Percentiles rank a stretch among this genome's conserved stretches.
phyloP scores from a whole-genome alignment of 2,797 vertebrate genomes.

The Melanotaenia pygmaea region DNA sequence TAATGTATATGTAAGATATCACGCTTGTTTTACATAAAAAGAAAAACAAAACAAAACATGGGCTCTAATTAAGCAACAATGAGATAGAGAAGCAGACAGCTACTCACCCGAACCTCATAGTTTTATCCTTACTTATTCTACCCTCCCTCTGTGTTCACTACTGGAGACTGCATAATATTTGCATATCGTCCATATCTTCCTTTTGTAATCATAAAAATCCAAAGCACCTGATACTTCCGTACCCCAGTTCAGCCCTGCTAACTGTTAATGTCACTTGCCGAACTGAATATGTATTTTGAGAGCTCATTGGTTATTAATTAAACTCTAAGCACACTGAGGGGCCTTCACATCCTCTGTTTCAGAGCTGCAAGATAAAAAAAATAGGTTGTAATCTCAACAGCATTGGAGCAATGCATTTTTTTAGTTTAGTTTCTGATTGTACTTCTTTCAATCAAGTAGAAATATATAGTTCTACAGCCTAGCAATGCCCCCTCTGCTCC shows the following conservation, averaged over 20 bases:
- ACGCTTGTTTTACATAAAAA: constrained; percentile 29
- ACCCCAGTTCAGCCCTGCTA: constrained; percentile 16
- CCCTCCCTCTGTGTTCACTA: background rate
- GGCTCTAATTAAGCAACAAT: constrained; percentile 37
- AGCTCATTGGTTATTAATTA: constrained; percentile 54
- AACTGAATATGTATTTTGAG: constrained; percentile 29
- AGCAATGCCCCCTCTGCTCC: constrained; percentile 29
- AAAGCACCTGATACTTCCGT: constrained; percentile 29
- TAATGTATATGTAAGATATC: background rate
- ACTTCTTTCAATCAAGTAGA: constrained; percentile 26
- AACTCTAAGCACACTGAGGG: constrained; percentile 71
- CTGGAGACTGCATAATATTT: background rate
- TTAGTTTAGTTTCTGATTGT: constrained; percentile 35
- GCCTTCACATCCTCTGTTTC: constrained; percentile 9
- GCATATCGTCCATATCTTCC: background rate
- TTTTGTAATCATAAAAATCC: background rate
- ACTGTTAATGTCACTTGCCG: background rate
- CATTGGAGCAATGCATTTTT: constrained; percentile 49
- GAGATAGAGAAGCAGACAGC: constrained; percentile 49
- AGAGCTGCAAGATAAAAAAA: constrained; percentile 32
- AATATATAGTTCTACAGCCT: constrained; percentile 32
- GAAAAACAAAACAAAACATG: constrained; percentile 10
- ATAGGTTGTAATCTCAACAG: constrained; percentile 40
- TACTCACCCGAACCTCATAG: background rate
- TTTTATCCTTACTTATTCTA: background rate